These are phyloP conservation scores for Archocentrus centrarchus DNA, from an alignment of 2,113 vertebrate species.

Conservation along the genomic window DNA sequence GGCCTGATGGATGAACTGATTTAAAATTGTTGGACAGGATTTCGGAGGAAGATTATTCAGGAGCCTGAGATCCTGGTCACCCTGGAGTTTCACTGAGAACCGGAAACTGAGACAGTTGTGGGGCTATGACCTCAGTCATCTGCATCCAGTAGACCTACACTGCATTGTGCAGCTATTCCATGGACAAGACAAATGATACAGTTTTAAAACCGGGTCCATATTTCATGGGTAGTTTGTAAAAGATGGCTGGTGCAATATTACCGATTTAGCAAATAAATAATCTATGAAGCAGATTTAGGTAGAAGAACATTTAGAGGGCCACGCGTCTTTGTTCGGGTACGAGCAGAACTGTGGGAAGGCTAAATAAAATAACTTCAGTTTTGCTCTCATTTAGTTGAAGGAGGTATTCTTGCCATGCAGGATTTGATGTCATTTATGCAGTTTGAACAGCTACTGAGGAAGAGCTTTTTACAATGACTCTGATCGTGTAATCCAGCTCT, in stretches of 20 bases:
- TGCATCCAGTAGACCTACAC: too few species aligned
- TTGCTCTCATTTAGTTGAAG: background rate
- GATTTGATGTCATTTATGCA: background rate
- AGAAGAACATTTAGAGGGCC: too few species aligned
- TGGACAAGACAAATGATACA: too few species aligned
- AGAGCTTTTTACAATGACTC: background rate
- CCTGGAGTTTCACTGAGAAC: background rate
- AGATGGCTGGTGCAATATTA: too few species aligned
- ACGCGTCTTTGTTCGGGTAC: rapidly evolving
- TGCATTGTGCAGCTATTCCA: too few species aligned
- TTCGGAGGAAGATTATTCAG: background rate
- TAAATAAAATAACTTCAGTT: background rate
- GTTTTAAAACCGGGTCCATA: too few species aligned
- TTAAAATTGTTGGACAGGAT: too few species aligned
- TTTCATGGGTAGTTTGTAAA: too few species aligned
- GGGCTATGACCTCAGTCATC: too few species aligned
- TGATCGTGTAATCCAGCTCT: background rate
- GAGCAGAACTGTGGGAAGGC: background rate
- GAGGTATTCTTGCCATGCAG: background rate
- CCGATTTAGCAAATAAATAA: too few species aligned
- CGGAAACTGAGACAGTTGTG: background rate
- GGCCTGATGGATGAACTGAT: too few species aligned
- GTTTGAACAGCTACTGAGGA: background rate
- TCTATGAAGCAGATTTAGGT: too few species aligned
- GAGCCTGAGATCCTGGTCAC: background rate